A percentile compares a stretch with the other conserved stretches of the same genome.
phyloP scores from a whole-genome alignment of 2,113 vertebrate species.

The Cichladusa arquata region DNA sequence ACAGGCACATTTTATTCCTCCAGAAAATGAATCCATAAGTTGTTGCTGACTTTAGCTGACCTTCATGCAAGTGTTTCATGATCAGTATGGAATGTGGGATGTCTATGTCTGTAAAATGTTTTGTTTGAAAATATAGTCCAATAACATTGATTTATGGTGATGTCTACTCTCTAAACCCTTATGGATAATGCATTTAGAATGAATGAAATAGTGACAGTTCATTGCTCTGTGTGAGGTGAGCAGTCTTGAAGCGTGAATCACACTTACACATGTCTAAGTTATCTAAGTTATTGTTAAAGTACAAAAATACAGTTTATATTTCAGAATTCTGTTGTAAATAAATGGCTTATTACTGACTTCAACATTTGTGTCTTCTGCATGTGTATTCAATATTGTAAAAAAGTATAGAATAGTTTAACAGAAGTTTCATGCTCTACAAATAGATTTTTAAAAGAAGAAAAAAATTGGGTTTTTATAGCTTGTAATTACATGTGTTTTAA shows the following conservation, averaged over 20 bases:
- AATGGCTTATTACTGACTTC: not conserved
- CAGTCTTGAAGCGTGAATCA: conserved; percentile 45
- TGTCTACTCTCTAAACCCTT: conserved; percentile 69
- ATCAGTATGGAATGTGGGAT: conserved; percentile 52
- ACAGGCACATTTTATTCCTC: conserved; percentile 19
- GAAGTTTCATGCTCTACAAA: not conserved
- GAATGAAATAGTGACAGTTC: conserved; percentile 68
- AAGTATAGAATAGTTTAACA: not conserved
- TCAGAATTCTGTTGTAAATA: conserved; percentile 33
- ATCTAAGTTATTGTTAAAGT: conserved; percentile 16
- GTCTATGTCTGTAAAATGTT: conserved; percentile 68
- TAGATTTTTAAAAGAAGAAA: not conserved
- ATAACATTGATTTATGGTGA: conserved; percentile 75
- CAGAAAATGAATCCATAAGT: conserved; percentile 56
- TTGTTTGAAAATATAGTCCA: conserved; percentile 74
- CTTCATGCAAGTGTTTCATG: conserved; percentile 58
- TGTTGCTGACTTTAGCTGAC: conserved; percentile 68
- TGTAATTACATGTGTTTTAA: not conserved
- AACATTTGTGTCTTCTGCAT: not conserved
- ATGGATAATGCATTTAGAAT: conserved; percentile 66
- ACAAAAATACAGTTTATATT: conserved; percentile 42
- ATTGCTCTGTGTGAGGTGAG: conserved; percentile 50
- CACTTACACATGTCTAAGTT: not conserved
- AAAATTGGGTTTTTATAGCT: not conserved
- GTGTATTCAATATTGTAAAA: not conserved